A percentile compares a stretch with the other conserved stretches of the same genome.
phyloP scores from a whole-genome alignment of 2,113 vertebrate species.

The Spea multiplicata region DNA sequence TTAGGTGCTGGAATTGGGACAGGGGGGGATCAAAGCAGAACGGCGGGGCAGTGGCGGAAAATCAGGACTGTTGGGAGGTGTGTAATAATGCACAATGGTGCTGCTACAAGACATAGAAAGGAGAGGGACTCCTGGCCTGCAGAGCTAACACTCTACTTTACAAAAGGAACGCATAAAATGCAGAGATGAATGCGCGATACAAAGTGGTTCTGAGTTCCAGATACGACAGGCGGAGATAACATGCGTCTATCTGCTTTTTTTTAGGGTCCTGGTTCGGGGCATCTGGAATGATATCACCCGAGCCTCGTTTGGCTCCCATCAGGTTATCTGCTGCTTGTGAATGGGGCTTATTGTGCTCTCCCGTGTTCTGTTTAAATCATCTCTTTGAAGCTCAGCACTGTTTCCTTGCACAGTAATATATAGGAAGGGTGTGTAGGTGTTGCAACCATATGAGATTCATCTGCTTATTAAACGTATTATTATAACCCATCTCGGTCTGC shows the following conservation, averaged over 20 bases:
- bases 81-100: too few relatives aligned
- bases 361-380: not conserved
- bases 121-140: not conserved
- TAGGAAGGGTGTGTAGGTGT: too few relatives aligned
- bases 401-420: too few relatives aligned
- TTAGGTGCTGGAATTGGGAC: too few relatives aligned
- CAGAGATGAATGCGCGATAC: not conserved
- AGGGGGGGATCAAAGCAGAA: too few relatives aligned
- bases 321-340: slow-evolving; percentile 32
- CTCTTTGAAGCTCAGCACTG: not conserved
- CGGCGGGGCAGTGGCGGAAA: too few relatives aligned
- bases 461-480: too few relatives aligned
- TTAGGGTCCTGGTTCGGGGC: not conserved
- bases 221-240: not conserved
- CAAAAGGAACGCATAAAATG: not conserved
- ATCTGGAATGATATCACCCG: slow-evolving; percentile 13
- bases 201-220: not conserved
- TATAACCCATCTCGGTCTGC: too few relatives aligned
- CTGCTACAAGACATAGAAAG: too few relatives aligned
- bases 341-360: slow-evolving; percentile 8
- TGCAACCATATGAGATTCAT: too few relatives aligned
- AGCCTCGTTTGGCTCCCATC: not conserved
- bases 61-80: too few relatives aligned
- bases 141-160: slow-evolving; percentile 20
- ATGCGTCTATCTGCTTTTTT: slow-evolving; percentile 13